Conservation (phyloP, 2,888 invertebrate species). For the Dendrolimus houi region DNA sequence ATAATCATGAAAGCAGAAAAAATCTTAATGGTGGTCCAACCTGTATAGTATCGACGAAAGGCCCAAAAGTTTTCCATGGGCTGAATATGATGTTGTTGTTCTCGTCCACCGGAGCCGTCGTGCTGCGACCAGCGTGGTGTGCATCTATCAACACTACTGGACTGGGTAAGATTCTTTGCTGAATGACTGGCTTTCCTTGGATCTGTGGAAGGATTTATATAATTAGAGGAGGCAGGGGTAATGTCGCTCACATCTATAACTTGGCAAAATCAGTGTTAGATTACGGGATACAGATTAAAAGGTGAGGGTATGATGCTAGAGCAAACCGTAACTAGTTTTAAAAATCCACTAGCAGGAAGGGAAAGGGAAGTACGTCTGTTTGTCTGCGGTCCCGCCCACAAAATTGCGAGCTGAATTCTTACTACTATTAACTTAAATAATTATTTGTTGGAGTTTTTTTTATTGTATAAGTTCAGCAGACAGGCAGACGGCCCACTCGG, state of each 20-base stretch:
- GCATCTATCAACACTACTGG: slow-evolving; percentile 59
- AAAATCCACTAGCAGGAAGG: too few relatives aligned
- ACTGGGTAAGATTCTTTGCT: slow-evolving; percentile 62
- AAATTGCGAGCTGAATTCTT: too few relatives aligned
- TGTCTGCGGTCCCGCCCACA: too few relatives aligned
- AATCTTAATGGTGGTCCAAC: slow-evolving; percentile 17
- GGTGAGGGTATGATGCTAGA: too few relatives aligned
- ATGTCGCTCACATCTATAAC: too few relatives aligned
- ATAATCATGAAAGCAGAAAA: not conserved
- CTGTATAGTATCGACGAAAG: slow-evolving; percentile 67
- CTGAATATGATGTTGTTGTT: slow-evolving; percentile 69
- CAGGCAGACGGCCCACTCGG: too few relatives aligned
- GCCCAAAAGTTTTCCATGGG: slow-evolving; percentile 69
- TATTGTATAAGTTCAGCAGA: not conserved
- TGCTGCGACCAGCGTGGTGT: slow-evolving; percentile 37
- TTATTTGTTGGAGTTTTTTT: not conserved
- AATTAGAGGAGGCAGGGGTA: too few relatives aligned
- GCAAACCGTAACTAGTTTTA: too few relatives aligned
- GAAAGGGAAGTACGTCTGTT: too few relatives aligned
- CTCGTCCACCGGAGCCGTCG: slow-evolving; percentile 48
- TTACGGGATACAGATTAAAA: too few relatives aligned
- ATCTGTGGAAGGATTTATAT: slow-evolving; percentile 34
- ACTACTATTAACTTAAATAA: too few relatives aligned
- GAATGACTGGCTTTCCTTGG: slow-evolving; percentile 66
- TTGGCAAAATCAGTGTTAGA: too few relatives aligned